These are phyloP conservation scores for Eidolon helvum DNA, from an alignment of 2,113 vertebrate genomes.

Conservation along the genomic window DNA sequence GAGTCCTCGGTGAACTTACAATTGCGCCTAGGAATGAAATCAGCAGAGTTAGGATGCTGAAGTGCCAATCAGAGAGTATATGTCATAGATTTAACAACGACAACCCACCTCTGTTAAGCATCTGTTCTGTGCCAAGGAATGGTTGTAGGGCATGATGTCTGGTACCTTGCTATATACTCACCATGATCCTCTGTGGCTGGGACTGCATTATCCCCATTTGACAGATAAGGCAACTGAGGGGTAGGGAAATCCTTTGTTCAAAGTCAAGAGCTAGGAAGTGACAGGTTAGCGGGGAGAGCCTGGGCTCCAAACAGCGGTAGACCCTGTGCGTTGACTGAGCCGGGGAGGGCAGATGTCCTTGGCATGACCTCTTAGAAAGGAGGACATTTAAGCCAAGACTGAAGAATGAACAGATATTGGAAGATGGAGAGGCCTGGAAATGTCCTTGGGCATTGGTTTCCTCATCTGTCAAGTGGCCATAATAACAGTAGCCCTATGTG, in stretches of 20 bases:
- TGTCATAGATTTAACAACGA: background rate
- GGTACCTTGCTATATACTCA: accelerated
- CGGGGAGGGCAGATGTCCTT: background rate
- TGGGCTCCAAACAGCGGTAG: too few species aligned
- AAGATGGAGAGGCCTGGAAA: background rate
- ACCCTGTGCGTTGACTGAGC: background rate
- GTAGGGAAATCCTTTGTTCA: background rate
- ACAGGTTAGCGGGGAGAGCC: background rate
- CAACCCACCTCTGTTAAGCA: background rate
- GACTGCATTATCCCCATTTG: background rate
- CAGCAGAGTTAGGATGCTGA: background rate
- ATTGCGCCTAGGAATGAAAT: background rate
- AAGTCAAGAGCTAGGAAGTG: background rate
- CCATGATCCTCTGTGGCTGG: background rate
- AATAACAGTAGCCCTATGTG: background rate
- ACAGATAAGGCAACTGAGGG: background rate
- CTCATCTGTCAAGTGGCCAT: background rate
- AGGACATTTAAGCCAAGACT: background rate
- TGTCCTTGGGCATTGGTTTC: background rate
- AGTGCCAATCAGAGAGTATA: background rate
- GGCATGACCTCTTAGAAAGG: background rate
- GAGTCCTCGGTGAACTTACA: background rate
- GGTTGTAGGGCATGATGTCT: background rate
- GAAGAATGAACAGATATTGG: background rate
- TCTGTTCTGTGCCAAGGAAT: background rate